Conservation (phyloP, 2,888 invertebrate species). For the Hyposoter dolosus region DNA sequence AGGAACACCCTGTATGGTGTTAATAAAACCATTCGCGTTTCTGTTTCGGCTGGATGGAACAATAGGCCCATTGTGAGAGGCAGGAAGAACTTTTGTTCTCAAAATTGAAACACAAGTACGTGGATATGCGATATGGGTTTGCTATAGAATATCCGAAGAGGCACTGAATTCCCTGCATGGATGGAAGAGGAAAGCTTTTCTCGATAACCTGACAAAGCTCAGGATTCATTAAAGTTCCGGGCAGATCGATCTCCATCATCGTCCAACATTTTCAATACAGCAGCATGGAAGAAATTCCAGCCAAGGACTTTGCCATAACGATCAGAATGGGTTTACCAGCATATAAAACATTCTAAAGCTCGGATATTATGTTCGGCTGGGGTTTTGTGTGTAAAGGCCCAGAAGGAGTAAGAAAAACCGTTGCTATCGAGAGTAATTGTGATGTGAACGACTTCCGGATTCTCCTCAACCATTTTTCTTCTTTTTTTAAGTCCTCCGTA, state of each 20-base stretch:
- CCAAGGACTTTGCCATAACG: constrained; percentile 1
- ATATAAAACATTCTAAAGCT: constrained; percentile 9
- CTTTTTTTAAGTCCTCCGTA: neutral
- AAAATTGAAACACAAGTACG: constrained; percentile 14
- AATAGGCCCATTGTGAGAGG: constrained; percentile 13
- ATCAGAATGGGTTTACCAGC: neutral
- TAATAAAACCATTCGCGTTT: neutral
- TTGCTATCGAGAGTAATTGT: neutral
- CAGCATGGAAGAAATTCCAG: neutral
- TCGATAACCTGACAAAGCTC: constrained; percentile 25
- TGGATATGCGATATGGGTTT: constrained; percentile 21
- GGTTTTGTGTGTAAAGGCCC: neutral
- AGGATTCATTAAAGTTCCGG: constrained; percentile 33
- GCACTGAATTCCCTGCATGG: constrained; percentile 4
- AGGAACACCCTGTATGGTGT: neutral
- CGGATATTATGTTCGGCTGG: neutral
- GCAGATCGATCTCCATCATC: constrained; percentile 8
- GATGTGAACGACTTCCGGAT: neutral
- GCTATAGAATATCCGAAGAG: constrained; percentile 22
- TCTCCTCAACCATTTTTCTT: neutral
- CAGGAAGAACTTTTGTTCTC: constrained; percentile 13
- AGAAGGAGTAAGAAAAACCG: neutral
- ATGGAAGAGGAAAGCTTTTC: neutral
- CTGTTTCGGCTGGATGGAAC: constrained; percentile 4
- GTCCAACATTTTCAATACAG: constrained; percentile 1